phyloP scores from a whole-genome alignment of 2,888 invertebrate species.

The Pseudoips prasinana region DNA sequence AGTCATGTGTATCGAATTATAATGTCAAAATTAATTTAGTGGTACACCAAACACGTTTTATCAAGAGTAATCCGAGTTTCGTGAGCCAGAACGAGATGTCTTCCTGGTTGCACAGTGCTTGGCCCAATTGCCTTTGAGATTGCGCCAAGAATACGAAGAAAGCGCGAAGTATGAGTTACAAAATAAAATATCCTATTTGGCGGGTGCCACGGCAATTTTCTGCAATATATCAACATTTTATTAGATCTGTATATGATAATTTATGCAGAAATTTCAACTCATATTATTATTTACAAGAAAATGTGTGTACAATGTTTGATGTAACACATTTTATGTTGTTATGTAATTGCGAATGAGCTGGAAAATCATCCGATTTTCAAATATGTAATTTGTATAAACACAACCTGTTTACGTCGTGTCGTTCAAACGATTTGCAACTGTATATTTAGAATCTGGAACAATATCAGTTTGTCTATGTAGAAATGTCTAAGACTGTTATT shows the following conservation, averaged over 20 bases:
- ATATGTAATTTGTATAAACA: no score
- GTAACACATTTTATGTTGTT: no score
- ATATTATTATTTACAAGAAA: no score
- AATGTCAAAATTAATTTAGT: constrained; percentile 31
- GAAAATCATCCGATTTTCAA: no score
- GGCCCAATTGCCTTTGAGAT: constrained; percentile 69
- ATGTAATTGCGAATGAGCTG: no score
- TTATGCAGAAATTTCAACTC: no score
- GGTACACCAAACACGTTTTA: constrained; percentile 34
- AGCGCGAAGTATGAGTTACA: constrained; percentile 57
- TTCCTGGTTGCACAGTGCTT: constrained; percentile 57
- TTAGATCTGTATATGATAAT: no score
- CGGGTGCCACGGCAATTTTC: constrained; percentile 53
- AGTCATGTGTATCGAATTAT: not conserved
- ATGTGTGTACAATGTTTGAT: no score
- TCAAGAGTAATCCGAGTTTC: constrained; percentile 34
- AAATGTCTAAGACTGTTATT: constrained; percentile 10
- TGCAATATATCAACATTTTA: constrained; percentile 45
- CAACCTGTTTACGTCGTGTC: no score
- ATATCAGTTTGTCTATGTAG: constrained; percentile 21
- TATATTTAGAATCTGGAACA: constrained; percentile 26
- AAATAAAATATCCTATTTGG: constrained; percentile 47
- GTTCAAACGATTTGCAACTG: constrained; percentile 17
- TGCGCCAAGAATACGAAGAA: constrained; percentile 71
- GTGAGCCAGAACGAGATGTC: constrained; percentile 42